These are phyloP conservation scores for Diadromus collaris DNA, from an alignment of 2,888 invertebrate species.

Conservation along the genomic window DNA sequence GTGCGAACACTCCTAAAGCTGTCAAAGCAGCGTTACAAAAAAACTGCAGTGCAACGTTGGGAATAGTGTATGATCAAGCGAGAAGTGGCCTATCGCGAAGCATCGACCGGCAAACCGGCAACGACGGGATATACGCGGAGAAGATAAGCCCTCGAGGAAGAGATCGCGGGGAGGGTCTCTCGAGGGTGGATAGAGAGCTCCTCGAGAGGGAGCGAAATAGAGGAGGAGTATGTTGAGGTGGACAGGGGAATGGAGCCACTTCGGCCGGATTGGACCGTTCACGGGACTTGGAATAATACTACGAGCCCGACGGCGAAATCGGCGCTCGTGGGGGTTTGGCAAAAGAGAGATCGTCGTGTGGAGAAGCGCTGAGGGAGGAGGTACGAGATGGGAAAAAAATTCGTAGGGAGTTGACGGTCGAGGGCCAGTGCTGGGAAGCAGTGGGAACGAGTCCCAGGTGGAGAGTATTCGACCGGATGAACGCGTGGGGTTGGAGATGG, in stretches of 20 bases:
- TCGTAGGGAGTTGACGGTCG: conserved; percentile 15
- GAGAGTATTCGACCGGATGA: conserved; percentile 37
- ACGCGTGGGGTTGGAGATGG: conserved; percentile 11
- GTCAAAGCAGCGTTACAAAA: too few species aligned
- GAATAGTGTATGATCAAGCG: background rate
- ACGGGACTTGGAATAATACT: conserved; percentile 39
- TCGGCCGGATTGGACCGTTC: conserved; percentile 48
- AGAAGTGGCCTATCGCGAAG: conserved; percentile 18
- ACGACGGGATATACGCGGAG: conserved; percentile 10
- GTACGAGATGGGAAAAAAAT: conserved; percentile 21
- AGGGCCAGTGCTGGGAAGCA: conserved; percentile 8
- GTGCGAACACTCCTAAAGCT: too few species aligned
- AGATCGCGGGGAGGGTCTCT: conserved; percentile 24
- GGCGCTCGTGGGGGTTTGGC: background rate
- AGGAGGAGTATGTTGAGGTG: conserved; percentile 1
- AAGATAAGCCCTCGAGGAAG: conserved; percentile 28
- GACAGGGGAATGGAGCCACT: conserved; percentile 43
- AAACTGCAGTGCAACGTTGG: background rate
- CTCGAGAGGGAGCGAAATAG: background rate
- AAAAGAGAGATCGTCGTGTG: background rate
- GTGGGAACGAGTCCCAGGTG: conserved; percentile 26
- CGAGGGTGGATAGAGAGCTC: conserved; percentile 32
- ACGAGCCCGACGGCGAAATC: conserved; percentile 21
- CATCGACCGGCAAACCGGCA: conserved; percentile 32
- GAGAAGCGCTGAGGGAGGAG: conserved; percentile 1